phyloP scores from a whole-genome alignment of 2,113 vertebrate genomes.

The Poicephalus gulielmi region DNA sequence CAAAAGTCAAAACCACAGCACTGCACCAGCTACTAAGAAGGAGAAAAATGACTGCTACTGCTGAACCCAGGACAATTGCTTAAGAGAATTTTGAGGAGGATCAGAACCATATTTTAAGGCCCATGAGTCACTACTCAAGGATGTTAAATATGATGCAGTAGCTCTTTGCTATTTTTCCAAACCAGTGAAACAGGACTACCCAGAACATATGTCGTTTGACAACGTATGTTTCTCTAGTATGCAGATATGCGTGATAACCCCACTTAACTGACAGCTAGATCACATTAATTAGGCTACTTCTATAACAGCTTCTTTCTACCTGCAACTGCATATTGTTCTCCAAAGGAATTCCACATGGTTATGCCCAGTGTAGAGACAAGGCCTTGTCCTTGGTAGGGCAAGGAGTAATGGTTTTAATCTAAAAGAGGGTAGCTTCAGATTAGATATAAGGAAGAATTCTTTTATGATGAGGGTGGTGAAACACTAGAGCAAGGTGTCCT shows the following conservation, averaged over 20 bases:
- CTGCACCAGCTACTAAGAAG: too few species aligned
- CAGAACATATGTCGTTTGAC: not conserved
- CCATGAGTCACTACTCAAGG: not conserved
- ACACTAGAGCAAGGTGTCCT: not conserved
- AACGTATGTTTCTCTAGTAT: not conserved
- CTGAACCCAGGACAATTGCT: not conserved
- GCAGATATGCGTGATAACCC: not conserved
- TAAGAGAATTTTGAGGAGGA: not conserved
- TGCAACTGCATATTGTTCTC: not conserved
- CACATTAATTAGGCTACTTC: not conserved
- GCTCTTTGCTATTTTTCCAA: rapidly evolving
- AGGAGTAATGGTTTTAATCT: not conserved
- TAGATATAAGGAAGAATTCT: not conserved
- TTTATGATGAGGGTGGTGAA: not conserved
- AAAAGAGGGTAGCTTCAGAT: not conserved
- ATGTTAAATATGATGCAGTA: not conserved
- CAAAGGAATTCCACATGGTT: not conserved
- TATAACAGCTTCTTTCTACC: not conserved
- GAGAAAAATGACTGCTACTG: too few species aligned
- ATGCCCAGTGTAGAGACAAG: not conserved
- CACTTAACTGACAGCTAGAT: not conserved
- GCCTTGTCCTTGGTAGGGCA: not conserved
- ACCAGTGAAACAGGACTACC: not conserved
- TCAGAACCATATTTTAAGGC: not conserved
- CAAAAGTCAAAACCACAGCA: too few species aligned